Base-by-base conservation (phyloP, 2,797 vertebrate genomes). In the Lutjanus campechanus region DNA sequence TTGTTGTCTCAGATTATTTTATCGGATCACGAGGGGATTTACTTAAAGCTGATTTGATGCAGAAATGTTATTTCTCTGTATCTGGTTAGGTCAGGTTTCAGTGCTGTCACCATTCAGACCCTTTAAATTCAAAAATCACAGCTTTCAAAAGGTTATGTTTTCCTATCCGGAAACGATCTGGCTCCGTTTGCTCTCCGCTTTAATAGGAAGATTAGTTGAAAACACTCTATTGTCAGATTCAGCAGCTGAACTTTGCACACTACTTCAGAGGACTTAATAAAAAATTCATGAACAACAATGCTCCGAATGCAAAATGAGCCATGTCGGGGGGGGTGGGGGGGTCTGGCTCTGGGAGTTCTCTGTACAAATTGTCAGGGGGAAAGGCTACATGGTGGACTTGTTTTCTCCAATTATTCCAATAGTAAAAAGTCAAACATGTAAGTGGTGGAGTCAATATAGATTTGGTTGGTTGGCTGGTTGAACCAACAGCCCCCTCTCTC, bases 201-300 rank as follows among this genome's bases (percentile, higher is more conserved):
- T 85, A 88, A 88, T 65, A 22, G 71, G 54, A 89, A 84, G 83
- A 85, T 91, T 87, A 88, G 73, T 75, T 69, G 69, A 74, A 93
- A 84, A 87, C 59, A 76, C 80, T 78, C 61, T 69, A 78, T 83
- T 86, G 88, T 91, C 77, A 85, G 77, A 86, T 85, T 89, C 86
- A 73, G 36, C 71, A 46, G 53, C 79, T 91, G 90, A 93, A 93
- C 90, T 88, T 89, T 88, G 82, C 81, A 82, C 83, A 75, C 71
- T 73, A 60, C 77, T 88, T 86, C 66, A 84, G 83, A 82, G 63
- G 72, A 75, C 61, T 69, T 74, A 22, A 90, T 90, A 79, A 90
- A 85, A 89, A 79, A 94, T 88, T 85, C 83, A 92, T 89, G 84
- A 88, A 84, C 82, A 84, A 80, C 84, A 89, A 85, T 69, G 67